Conservation (phyloP, 2,113 vertebrate species). For the Caretta caretta region DNA sequence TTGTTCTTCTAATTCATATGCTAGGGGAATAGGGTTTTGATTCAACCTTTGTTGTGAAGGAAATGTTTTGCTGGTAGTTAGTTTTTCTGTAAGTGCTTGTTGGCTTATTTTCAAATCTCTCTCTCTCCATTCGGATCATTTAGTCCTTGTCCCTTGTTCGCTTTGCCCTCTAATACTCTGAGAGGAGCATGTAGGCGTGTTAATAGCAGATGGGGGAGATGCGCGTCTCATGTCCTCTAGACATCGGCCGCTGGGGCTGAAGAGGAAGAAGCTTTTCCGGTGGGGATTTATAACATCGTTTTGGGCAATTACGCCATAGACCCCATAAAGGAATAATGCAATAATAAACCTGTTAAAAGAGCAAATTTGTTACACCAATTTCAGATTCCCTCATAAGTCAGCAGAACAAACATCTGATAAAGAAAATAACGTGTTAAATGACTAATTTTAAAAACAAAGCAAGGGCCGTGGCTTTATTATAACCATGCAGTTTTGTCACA, state of each 20-base stretch:
- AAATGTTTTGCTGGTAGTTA: constrained; percentile 76
- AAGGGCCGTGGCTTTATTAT: constrained; percentile 13
- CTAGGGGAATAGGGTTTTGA: constrained; percentile 79
- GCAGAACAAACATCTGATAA: constrained; percentile 78
- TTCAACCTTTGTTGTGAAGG: constrained; percentile 81
- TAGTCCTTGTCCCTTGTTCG: constrained; percentile 65
- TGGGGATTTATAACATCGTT: constrained; percentile 82
- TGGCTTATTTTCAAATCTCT: constrained; percentile 79
- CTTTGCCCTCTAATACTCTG: constrained; percentile 70
- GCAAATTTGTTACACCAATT: constrained; percentile 74
- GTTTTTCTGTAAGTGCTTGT: constrained; percentile 72
- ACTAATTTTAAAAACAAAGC: constrained; percentile 71
- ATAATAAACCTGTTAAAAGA: constrained; percentile 79
- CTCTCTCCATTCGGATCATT: constrained; percentile 60
- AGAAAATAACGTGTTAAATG: constrained; percentile 67
- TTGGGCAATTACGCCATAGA: constrained; percentile 74
- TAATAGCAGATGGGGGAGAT: constrained; percentile 69
- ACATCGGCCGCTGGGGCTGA: constrained; percentile 47
- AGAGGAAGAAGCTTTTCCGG: constrained; percentile 60
- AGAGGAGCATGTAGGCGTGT: constrained; percentile 35
- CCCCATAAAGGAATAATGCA: constrained; percentile 79
- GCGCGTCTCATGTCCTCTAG: constrained; percentile 68
- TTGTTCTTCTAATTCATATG: constrained; percentile 86
- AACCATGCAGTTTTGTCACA: not conserved
- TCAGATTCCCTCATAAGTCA: constrained; percentile 75